Base-by-base conservation (phyloP, 2,888 invertebrate genomes). In the Amiota communis region DNA sequence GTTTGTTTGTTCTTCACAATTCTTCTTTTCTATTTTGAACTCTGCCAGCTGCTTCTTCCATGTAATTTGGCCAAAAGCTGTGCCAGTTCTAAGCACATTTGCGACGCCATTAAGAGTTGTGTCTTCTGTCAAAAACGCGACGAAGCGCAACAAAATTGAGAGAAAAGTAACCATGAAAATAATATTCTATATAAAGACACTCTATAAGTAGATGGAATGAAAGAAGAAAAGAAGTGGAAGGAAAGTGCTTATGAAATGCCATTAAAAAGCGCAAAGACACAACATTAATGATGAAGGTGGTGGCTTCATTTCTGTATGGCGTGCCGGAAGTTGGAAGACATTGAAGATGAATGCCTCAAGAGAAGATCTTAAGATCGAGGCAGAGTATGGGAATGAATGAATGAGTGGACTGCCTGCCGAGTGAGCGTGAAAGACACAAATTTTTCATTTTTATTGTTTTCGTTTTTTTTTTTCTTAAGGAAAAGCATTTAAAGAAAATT, bases 1-100 rank as follows among this genome's bases (percentile, higher is more conserved):
- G 15, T 36, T 12, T 2, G 36, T 61, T 61, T 61, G 20, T 61
- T 36, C 11, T 61, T 6, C 36, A 36, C 6, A n/a, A 6, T 61
- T 63, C 63, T 63, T 63, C 3, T 36, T 23, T 15, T 20, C 12
- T 8, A 10, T 59, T 59, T 15, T 53, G 12, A 8, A 15, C 15
- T 53, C n/a, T 1, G n/a, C 15, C 53, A 53, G 53, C 53, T 53
- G 53, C 53, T 53, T 36, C 8, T 36, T 53, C n/a, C 15, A n/a
- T 13, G 10, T 11, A 59, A 17, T 51, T 68, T 68, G 23, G 67
- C n/a, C 67, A 68, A 68, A 68, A 68, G 67, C 23, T 68, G 23
- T 68, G 67, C 67, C 13, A 68, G 51, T 68, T 68, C 36, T 68
- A 6, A 36, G 6, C 23, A 10, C 12, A 12, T 61, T 61, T 17